phyloP scores from a whole-genome alignment of 2,113 vertebrate species.

The Aegotheles bennettii region DNA sequence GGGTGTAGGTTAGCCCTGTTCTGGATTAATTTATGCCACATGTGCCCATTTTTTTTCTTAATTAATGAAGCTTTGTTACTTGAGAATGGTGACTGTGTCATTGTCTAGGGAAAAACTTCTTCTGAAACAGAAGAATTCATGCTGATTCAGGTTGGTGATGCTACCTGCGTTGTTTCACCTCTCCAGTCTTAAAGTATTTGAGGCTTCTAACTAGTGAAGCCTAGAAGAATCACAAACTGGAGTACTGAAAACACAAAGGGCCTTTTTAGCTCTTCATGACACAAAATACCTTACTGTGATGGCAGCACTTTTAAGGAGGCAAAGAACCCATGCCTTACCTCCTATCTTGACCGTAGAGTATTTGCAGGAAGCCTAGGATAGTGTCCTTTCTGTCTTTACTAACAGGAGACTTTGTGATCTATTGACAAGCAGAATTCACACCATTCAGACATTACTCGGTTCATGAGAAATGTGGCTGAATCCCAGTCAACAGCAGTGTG shows the following conservation, averaged over 20 bases:
- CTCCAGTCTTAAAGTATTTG: background rate
- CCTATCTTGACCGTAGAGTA: background rate
- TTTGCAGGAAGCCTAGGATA: background rate
- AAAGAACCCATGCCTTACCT: background rate
- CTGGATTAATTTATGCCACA: background rate
- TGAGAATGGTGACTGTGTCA: background rate
- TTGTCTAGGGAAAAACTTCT: background rate
- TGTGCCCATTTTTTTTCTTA: background rate
- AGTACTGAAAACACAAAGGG: background rate
- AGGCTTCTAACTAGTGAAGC: background rate
- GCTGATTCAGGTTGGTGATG: background rate
- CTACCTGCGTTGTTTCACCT: background rate
- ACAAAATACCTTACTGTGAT: background rate
- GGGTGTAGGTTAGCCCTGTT: constrained; percentile 18
- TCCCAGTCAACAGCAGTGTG: background rate
- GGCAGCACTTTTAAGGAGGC: background rate
- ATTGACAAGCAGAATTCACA: background rate
- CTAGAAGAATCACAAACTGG: background rate
- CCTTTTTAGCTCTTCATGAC: background rate
- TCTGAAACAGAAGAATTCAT: background rate
- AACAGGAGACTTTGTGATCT: background rate
- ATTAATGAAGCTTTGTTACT: background rate
- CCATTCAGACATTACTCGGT: background rate
- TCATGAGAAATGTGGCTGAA: background rate
- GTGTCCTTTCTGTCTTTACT: background rate